A percentile compares a stretch with the other conserved stretches of the same genome.
phyloP scores from a whole-genome alignment of 2,888 invertebrate genomes.

The Ochropacha duplaris region DNA sequence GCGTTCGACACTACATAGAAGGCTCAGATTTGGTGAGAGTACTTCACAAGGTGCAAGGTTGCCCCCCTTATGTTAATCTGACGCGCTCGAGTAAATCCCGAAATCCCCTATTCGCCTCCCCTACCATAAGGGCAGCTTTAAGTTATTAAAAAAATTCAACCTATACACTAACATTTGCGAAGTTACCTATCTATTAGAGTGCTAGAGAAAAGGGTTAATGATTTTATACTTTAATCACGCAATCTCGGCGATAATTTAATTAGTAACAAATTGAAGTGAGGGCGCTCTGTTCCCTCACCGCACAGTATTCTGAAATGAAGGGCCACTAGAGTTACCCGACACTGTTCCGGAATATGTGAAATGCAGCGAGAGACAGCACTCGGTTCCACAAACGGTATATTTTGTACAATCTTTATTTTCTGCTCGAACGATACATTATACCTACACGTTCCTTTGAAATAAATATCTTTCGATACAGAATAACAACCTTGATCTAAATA shows the following conservation, averaged over 20 bases:
- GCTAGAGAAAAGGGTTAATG: not conserved
- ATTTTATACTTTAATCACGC: not conserved
- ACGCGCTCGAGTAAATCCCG: too few species aligned
- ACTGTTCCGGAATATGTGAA: conserved; percentile 34
- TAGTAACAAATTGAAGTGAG: conserved; percentile 14
- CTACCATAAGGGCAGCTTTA: too few species aligned
- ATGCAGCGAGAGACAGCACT: conserved; percentile 25
- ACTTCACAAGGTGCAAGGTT: too few species aligned
- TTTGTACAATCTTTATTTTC: not conserved
- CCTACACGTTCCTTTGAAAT: not conserved
- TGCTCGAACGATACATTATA: not conserved
- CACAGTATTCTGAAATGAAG: conserved; percentile 29
- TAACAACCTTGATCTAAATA: not conserved
- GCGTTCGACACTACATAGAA: too few species aligned
- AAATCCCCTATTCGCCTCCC: too few species aligned
- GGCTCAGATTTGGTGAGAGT: too few species aligned
- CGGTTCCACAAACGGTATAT: conserved; percentile 5
- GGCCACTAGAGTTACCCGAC: conserved; percentile 37
- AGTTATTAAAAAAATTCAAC: too few species aligned
- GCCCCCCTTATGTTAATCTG: too few species aligned
- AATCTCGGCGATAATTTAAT: conserved; percentile 2
- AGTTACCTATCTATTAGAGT: not conserved
- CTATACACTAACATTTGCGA: too few species aligned
- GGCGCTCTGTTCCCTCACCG: conserved; percentile 15
- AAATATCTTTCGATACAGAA: not conserved